Conservation (phyloP, 2,797 vertebrate species). For the Notamacropus eugenii region DNA sequence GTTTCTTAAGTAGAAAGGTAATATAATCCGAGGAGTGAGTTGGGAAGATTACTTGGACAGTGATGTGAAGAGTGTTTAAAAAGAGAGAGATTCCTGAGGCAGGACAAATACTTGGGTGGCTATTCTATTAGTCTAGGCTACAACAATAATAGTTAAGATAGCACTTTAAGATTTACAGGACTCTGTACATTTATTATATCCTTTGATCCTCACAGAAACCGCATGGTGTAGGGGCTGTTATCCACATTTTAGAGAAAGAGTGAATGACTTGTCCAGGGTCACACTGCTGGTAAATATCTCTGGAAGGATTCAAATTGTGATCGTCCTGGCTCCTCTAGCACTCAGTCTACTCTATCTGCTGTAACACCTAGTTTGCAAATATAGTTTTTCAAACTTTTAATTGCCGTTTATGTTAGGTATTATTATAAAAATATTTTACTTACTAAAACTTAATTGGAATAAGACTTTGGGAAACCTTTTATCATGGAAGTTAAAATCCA, state of each 20-base stretch:
- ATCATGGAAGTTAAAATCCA: background rate
- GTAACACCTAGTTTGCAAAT: background rate
- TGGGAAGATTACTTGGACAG: background rate
- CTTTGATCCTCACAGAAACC: background rate
- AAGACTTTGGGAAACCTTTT: background rate
- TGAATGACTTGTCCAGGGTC: background rate
- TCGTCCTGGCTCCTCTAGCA: background rate
- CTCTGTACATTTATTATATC: background rate
- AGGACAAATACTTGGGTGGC: background rate
- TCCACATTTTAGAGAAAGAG: background rate
- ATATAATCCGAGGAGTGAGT: background rate
- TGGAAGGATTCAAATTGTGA: background rate
- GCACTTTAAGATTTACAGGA: background rate
- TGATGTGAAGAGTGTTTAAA: background rate
- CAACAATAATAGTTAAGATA: background rate
- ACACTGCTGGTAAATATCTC: background rate
- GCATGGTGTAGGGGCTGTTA: background rate
- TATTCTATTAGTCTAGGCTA: background rate
- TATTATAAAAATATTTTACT: background rate
- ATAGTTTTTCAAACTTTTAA: background rate
- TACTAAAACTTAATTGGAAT: background rate
- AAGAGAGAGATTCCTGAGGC: background rate
- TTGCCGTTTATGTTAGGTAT: background rate
- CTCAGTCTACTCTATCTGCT: background rate
- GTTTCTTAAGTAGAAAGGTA: background rate